Base-by-base conservation (phyloP, 1,140 invertebrate genomes). In the Rhyzopertha dominica region DNA sequence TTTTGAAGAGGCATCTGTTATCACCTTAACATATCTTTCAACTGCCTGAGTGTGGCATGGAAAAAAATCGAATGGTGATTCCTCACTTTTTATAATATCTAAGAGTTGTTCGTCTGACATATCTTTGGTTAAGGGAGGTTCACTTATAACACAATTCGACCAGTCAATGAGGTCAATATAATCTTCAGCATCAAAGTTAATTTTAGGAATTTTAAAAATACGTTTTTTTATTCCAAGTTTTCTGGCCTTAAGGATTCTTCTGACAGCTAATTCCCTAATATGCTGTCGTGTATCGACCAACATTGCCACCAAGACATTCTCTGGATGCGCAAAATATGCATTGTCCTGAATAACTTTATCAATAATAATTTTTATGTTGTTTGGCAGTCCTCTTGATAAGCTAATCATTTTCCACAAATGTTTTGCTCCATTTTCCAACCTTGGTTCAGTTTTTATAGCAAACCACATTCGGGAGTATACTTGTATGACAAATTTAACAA, bases 391-490 rank as follows among this genome's bases (percentile, higher is more conserved):
- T 24, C 50, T 30, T 22, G 50, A 49, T n/a, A 3, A 22, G n/a
- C 10, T 16, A 9, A 38, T 38, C n/a, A 18, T 16, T 12, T 38
- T n/a, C 10, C 14, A 23, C 9, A 38, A 7, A 38, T 16, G 36
- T 23, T 24, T 22, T 10, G 18, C 3, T 22, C 20, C 36, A 5
- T 38, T 24, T 25, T 16, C 26, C n/a, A 23, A 38, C 7, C 8
- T 24, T 41, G 51, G 34, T 28, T 62, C 10, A 2, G 26, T 46
- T 47, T 57, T 66, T 31, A 64, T 63, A 18, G 14, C n/a, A 52
- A 66, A 66, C 62, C 63, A 66, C 4, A 52, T 35, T 23, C 59
- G 63, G 22, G 59, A 53, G 41, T 66, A 65, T 10, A 57, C 53
- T 58, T 62, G 64, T 1, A 66, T 41, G 28, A 65, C 53, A 36